These are phyloP conservation scores for Cossypha heuglini DNA, from an alignment of 2,797 vertebrate species.

Conservation along the genomic window DNA sequence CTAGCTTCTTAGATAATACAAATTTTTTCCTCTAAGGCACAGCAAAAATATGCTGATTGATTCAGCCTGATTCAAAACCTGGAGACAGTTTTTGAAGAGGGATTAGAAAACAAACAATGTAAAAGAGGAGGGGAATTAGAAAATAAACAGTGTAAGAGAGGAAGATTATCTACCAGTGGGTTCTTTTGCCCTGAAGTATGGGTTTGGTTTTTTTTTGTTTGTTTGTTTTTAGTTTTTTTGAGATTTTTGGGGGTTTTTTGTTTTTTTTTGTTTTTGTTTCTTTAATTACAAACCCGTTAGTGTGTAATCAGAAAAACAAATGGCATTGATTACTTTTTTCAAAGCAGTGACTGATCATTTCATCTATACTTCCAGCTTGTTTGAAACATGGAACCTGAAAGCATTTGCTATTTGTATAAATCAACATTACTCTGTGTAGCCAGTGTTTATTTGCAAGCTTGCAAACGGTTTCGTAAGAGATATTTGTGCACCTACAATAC, in stretches of 20 bases:
- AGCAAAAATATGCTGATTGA: not conserved
- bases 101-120: not conserved
- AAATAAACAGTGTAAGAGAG: not conserved
- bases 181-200: not conserved
- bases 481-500: conserved; percentile 22
- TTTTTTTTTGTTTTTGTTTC: not conserved
- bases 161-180: not conserved
- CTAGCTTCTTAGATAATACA: not conserved
- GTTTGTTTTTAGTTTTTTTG: not conserved
- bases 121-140: not conserved
- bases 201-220: not conserved
- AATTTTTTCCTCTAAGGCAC: not conserved
- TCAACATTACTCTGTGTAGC: not conserved
- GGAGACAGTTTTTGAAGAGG: not conserved
- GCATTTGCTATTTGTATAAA: not conserved
- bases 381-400: conserved; percentile 19
- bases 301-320: conserved; percentile 37
- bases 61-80: not conserved
- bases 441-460: conserved; percentile 39
- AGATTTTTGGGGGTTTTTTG: not conserved
- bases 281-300: not conserved
- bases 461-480: not conserved
- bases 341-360: not conserved
- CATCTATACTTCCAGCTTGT: not conserved
- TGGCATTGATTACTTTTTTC: conserved; percentile 31